Conservation (phyloP, 2,113 vertebrate genomes). For the Haliaeetus leucogaster region DNA sequence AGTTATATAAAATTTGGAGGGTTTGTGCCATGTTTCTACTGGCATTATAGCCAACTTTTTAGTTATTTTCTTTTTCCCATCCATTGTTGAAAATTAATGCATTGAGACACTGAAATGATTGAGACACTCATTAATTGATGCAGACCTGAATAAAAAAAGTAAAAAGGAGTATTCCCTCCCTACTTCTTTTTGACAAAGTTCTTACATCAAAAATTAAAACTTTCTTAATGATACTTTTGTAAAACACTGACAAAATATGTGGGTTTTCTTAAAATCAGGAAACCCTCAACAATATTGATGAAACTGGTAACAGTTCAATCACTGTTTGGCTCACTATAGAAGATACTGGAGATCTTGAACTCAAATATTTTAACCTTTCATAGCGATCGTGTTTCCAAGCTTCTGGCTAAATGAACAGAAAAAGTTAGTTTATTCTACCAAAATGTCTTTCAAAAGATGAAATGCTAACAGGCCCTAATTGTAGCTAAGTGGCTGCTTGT, state of each 20-base stretch:
- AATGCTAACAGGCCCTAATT: not conserved
- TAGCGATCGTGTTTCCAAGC: not conserved
- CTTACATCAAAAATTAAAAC: not conserved
- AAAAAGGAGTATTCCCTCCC: not conserved
- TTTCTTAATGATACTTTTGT: not conserved
- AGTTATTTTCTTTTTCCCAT: not conserved
- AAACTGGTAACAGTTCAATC: not conserved
- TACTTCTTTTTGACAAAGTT: not conserved
- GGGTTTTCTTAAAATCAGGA: not conserved
- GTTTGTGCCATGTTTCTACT: not conserved
- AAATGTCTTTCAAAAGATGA: not conserved
- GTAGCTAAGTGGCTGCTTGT: not conserved
- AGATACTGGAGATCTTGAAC: fast-evolving
- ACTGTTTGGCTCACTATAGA: not conserved
- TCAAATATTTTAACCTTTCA: not conserved
- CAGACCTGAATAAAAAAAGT: not conserved
- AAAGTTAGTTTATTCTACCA: not conserved
- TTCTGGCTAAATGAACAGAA: not conserved
- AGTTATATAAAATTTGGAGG: not conserved
- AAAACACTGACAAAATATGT: not conserved
- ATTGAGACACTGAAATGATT: not conserved
- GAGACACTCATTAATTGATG: fast-evolving
- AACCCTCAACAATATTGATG: not conserved
- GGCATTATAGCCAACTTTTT: not conserved
- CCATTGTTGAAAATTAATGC: not conserved